Conservation (phyloP, 2,113 vertebrate genomes). For the Mastomys natalensis region DNA sequence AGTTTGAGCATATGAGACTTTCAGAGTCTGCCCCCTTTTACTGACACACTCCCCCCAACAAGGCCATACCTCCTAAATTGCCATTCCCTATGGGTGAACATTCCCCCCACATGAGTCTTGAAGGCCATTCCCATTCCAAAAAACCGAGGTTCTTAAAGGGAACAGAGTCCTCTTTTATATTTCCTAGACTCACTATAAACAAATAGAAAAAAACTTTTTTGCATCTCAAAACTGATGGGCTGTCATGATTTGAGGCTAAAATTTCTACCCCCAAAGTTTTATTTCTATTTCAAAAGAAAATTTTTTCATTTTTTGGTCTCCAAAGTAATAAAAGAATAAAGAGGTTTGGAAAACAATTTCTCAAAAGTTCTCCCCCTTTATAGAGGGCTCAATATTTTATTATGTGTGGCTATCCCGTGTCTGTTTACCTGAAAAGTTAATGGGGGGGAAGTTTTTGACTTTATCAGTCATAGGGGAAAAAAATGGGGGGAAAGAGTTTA, state of each 20-base stretch:
- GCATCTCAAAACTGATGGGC: background rate
- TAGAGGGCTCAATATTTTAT: background rate
- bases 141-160: background rate
- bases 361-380: background rate
- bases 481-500: too few relatives aligned
- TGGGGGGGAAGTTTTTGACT: background rate
- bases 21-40: background rate
- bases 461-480: background rate
- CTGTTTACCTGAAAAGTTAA: background rate
- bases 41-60: background rate
- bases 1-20: background rate
- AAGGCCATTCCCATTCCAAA: background rate
- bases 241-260: slow-evolving; percentile 10
- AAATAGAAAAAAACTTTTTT: background rate
- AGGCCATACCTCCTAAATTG: background rate
- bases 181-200: background rate
- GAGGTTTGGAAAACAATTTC: slow-evolving; percentile 44
- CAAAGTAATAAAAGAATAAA: slow-evolving; percentile 24
- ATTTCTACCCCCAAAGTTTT: slow-evolving; percentile 3
- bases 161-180: background rate
- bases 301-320: background rate
- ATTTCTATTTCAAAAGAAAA: slow-evolving; percentile 36
- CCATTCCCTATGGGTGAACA: background rate
- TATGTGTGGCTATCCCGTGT: background rate
- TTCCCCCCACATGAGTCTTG: background rate